These are phyloP conservation scores for Rhagonycha fulva DNA, from an alignment of 2,888 invertebrate species.

Conservation along the genomic window DNA sequence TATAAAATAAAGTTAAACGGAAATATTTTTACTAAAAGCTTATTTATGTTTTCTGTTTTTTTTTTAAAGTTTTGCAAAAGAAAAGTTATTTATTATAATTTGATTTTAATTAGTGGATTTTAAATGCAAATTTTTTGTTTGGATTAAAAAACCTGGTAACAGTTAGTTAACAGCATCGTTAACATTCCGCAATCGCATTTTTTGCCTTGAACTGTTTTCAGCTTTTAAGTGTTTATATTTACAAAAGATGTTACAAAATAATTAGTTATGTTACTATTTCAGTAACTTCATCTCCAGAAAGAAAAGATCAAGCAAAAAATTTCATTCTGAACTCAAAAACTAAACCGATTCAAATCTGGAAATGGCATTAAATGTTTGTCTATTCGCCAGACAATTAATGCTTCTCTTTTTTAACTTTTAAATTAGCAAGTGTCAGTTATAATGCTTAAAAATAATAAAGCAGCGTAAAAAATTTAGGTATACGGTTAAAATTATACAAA, in stretches of 20 bases:
- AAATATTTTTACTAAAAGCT: neutral
- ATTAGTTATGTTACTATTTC: neutral
- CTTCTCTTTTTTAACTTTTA: neutral
- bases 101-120: neutral
- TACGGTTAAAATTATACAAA: neutral
- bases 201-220: slow-evolving; percentile 10
- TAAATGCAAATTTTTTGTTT: neutral
- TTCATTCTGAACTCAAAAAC: neutral
- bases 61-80: neutral
- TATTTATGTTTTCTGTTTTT: neutral
- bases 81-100: neutral
- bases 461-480: neutral
- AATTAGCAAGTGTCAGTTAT: neutral
- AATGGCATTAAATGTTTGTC: neutral
- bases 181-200: slow-evolving; percentile 9
- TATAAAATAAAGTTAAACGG: neutral
- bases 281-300: neutral
- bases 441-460: neutral
- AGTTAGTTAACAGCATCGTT: slow-evolving; percentile 5
- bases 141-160: neutral
- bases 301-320: too few relatives aligned
- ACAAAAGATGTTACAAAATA: slow-evolving; percentile 1
- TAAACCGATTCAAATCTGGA: neutral
- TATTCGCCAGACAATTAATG: neutral
- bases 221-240: slow-evolving; percentile 10